These are phyloP conservation scores for Echinometra lucunter DNA, from an alignment of 53 echinoderm and acorn worm species.

Conservation along the genomic window DNA sequence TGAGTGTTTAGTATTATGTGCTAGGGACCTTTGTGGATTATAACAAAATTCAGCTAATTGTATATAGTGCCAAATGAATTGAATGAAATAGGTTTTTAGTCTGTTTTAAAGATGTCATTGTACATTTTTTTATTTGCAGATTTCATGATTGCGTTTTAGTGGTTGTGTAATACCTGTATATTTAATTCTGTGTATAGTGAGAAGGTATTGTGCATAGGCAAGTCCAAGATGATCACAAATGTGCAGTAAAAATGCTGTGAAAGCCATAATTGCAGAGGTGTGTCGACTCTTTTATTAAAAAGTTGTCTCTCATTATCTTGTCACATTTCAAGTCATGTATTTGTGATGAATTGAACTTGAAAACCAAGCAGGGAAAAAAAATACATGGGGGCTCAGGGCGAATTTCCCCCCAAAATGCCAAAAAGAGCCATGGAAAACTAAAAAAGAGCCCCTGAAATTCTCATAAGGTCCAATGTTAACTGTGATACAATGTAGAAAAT, in stretches of 20 bases:
- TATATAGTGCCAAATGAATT: slow-evolving; percentile 14
- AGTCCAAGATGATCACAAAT: background rate
- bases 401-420: too few species aligned
- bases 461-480: too few species aligned
- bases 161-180: slow-evolving; percentile 14
- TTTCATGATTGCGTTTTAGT: slow-evolving; percentile 16
- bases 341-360: too few species aligned
- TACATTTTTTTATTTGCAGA: slow-evolving; percentile 22
- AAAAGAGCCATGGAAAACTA: too few species aligned
- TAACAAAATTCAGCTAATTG: background rate
- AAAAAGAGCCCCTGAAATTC: too few species aligned
- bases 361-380: too few species aligned
- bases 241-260: too few species aligned
- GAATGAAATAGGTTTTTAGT: slow-evolving; percentile 41
- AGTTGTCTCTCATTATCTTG: too few species aligned
- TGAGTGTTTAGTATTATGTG: background rate
- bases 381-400: too few species aligned
- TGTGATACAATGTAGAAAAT: too few species aligned
- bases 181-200: background rate
- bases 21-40: background rate
- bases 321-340: too few species aligned
- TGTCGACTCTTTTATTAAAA: background rate
- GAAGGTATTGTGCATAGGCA: slow-evolving; percentile 33
- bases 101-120: slow-evolving; percentile 3
- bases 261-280: background rate